Base-by-base conservation (phyloP, 2,888 invertebrate species). In the Thymelicus acteon region DNA sequence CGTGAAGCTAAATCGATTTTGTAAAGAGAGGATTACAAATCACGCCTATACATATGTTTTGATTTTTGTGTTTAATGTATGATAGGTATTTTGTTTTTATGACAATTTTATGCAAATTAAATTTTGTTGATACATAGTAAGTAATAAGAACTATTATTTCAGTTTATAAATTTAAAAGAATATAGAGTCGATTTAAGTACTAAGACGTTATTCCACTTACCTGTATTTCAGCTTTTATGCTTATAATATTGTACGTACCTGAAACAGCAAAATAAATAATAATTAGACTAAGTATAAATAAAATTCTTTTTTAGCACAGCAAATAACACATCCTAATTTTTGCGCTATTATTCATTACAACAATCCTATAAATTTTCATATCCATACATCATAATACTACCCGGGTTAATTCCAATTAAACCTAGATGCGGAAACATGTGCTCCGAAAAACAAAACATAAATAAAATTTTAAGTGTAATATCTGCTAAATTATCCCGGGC, bases 401-500 rank as follows among this genome's bases (percentile, higher is more conserved):
- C 80, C 78, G 79, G 82, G 83, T 86, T 90, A 86, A 85, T 84
- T 85, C 83, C 86, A 91, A 92, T 92, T 92, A 92, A 80, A 70
- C n/a, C 37, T 80, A 77, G 76, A 85, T 81, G 81, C 80, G 85
- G 88, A 88, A 87, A 85, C 82, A 82, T 85, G 85, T 86, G 82
- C 82, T 82, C 76, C 78, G 81, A 81, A 83, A 82, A 85, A 86
- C 85, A 82, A 84, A 84, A 85, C 89, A 92, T 92, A 92, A 92
- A 90, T 88, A 91, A 80, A 87, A 89, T 90, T 90, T 87, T 87
- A 87, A 85, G 81, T 84, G 83, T 88, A 89, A 88, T 91, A 88
- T 89, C 87, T 87, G 84, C 81, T 84, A 85, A 92, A 89, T 89
- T 90, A 86, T 85, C 84, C 85, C 79, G 81, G 80, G 82, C 81